Evolutionary conservation across 2,888 invertebrate genomes (phyloP).

Genomic region (Cephus pulcher): DNA sequence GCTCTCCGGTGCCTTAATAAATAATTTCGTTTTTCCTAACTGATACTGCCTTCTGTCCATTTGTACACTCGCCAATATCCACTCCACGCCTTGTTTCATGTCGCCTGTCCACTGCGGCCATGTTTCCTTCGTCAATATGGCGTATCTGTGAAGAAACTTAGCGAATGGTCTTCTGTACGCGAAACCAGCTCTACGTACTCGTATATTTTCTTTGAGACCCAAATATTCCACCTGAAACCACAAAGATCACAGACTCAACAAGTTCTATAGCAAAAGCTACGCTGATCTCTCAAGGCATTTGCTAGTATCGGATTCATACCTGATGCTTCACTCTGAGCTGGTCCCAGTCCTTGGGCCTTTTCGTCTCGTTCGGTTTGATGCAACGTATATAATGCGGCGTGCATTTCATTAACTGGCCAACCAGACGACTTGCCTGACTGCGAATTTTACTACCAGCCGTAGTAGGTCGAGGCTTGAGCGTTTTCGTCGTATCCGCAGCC

Average conservation of each 20-base stretch:
- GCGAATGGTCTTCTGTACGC: conserved; percentile 74
- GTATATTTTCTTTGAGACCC: conserved; percentile 76
- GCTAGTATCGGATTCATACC: conserved; percentile 28
- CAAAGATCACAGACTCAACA: no score
- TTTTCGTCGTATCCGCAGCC: conserved; percentile 53
- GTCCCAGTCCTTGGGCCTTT: conserved; percentile 75
- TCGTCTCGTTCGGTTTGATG: conserved; percentile 79
- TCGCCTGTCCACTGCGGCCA: conserved; percentile 72
- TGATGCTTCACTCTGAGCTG: conserved; percentile 73
- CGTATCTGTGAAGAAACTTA: conserved; percentile 75
- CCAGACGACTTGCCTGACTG: conserved; percentile 75
- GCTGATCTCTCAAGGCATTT: no score
- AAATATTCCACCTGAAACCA: conserved; percentile 71
- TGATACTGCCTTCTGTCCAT: conserved; percentile 75
- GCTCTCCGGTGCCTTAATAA: conserved; percentile 76
- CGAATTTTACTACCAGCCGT: conserved; percentile 77
- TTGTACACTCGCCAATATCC: conserved; percentile 71
- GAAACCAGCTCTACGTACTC: conserved; percentile 76
- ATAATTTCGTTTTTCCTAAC: conserved; percentile 75
- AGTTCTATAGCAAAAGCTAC: no score
- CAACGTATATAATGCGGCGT: conserved; percentile 78
- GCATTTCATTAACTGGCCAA: conserved; percentile 75
- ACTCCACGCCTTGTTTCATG: conserved; percentile 69
- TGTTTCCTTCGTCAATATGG: conserved; percentile 74
- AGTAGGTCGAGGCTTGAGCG: conserved; percentile 71